Evolutionary conservation across 1,140 invertebrate species (phyloP).

Genomic region (Notospermus geniculatus): DNA sequence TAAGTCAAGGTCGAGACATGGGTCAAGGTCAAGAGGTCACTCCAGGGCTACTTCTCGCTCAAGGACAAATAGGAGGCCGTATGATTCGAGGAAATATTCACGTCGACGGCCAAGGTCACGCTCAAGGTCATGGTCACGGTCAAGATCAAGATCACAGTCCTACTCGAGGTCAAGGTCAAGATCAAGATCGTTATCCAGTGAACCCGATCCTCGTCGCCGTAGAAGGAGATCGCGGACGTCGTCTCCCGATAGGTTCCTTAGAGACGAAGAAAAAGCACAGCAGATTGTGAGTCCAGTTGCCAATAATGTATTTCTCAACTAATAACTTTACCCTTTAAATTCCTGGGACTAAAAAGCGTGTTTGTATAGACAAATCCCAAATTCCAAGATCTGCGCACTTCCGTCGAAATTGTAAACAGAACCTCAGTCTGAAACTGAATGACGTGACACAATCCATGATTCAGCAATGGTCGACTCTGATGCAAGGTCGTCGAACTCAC

Average conservation of each 20-base stretch:
- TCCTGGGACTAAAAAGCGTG: too few species aligned
- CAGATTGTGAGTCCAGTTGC: constrained; percentile 31
- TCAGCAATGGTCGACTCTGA: too few species aligned
- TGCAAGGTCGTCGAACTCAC: too few species aligned
- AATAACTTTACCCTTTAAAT: too few species aligned
- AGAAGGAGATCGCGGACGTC: too few species aligned
- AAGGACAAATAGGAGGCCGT: background rate
- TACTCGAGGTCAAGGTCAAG: constrained; percentile 6
- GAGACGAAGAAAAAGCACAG: constrained; percentile 36
- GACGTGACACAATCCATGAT: too few species aligned
- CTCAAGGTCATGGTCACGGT: constrained; percentile 13
- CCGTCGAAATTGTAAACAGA: too few species aligned
- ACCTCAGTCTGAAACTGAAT: too few species aligned
- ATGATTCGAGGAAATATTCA: background rate
- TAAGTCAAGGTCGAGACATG: constrained; percentile 29
- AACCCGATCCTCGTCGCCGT: too few species aligned
- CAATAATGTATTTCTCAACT: background rate
- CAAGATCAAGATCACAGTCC: constrained; percentile 31
- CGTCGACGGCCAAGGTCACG: background rate
- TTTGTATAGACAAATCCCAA: too few species aligned
- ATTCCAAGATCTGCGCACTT: too few species aligned
- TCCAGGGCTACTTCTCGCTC: background rate
- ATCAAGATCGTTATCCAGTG: background rate
- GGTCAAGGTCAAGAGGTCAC: constrained; percentile 28
- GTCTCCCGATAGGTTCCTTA: constrained; percentile 29